Conservation (phyloP, 2,797 vertebrate genomes). For the Leptodactylus fallax region DNA sequence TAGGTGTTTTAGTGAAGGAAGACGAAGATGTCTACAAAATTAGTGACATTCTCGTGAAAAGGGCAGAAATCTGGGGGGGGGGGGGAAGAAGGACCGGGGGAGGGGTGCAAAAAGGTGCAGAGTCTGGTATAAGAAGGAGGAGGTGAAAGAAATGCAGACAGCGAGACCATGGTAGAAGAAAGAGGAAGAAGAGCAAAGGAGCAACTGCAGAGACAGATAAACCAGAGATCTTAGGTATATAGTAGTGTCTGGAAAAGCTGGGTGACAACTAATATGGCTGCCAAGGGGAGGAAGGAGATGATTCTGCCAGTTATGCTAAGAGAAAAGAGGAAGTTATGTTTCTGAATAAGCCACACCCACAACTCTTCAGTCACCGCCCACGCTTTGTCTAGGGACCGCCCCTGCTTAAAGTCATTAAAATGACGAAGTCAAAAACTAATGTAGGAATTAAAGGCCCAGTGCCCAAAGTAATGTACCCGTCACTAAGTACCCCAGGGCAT, state of each 20-base stretch:
- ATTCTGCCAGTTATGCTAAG: background rate
- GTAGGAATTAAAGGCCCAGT: background rate
- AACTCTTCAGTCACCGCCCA: background rate
- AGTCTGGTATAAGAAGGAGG: background rate
- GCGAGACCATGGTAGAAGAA: background rate
- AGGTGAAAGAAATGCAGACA: background rate
- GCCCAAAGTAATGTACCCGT: background rate
- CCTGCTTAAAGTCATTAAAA: background rate
- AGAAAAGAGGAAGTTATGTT: background rate
- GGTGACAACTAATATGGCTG: background rate
- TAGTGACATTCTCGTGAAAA: conserved; percentile 63
- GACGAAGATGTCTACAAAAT: conserved; percentile 47
- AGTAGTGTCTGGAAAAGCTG: background rate
- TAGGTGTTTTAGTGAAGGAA: conserved; percentile 34
- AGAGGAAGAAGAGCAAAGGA: background rate
- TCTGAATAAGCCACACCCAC: background rate
- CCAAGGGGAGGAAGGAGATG: background rate
- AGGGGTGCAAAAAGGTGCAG: background rate
- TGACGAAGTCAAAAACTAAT: background rate
- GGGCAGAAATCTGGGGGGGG: conserved; percentile 29
- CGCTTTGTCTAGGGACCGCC: background rate
- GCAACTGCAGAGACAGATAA: background rate
- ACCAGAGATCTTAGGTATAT: background rate
- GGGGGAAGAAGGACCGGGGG: background rate
- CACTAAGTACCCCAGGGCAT: no score